These are phyloP conservation scores for Cryptocephalus moraei DNA, from an alignment of 2,888 invertebrate species.

Conservation along the genomic window DNA sequence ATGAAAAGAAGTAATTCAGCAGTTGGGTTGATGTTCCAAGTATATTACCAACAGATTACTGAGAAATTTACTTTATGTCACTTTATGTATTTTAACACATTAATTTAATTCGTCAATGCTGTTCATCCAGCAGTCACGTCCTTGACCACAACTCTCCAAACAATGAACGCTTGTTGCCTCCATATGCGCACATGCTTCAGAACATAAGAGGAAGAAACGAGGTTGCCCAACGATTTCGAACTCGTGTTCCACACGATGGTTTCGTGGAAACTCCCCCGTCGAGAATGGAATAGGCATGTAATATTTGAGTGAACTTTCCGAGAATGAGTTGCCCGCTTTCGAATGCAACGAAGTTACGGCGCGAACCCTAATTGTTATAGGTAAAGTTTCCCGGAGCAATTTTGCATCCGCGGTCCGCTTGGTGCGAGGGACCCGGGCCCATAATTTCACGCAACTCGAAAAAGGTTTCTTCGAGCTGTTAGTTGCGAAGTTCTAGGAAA, in stretches of 20 bases:
- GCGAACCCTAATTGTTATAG: conserved; percentile 31
- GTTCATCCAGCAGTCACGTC: no score
- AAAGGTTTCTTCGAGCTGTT: conserved; percentile 23
- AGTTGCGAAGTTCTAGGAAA: neutral
- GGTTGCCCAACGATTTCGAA: no score
- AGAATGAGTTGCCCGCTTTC: conserved; percentile 6
- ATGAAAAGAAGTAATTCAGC: no score
- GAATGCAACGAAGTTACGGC: conserved; percentile 18
- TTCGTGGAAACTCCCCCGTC: conserved; percentile 7
- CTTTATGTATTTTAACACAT: no score
- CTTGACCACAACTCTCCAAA: no score
- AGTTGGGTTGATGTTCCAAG: no score
- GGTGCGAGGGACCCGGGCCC: conserved; percentile 21
- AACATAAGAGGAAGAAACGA: no score
- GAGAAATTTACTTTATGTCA: no score
- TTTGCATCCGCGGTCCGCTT: conserved; percentile 31
- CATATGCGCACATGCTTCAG: no score
- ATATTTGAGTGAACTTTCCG: conserved; percentile 14
- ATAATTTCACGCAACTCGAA: conserved; percentile 21
- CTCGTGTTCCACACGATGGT: conserved; percentile 2
- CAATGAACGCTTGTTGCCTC: no score
- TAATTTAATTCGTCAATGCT: no score
- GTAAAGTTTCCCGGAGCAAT: conserved; percentile 27
- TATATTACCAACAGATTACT: no score
- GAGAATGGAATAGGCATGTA: conserved; percentile 16